Evolutionary conservation across 1,140 invertebrate genomes (phyloP), one percentile per base, ranked within the genome.

Genomic region (Habropoda laboriosa): DNA sequence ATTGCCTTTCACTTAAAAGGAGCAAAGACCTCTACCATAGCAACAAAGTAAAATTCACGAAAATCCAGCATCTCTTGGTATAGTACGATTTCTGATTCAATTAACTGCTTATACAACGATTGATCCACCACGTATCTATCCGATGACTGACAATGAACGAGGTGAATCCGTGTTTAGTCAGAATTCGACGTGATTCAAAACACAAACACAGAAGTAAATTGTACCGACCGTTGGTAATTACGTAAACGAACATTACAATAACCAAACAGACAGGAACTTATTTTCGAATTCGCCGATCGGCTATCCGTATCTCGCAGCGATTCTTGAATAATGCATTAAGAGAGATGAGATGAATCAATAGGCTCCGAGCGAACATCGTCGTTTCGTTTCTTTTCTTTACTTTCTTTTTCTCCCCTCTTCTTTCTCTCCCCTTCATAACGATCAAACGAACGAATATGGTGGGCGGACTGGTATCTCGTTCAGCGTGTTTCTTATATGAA

Each of bases 271-370:
- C 35, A 27, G 30, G 35, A 47, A 16, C n/a, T 21, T 57, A 47
- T 76, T 76, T 76, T 76, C 38, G 63, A 53, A 68, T 74, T 74
- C 60, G 32, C 21, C 18, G 78, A 45, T 16, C 45, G 58, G 35
- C 49, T 66, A 81, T 83, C 70, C 63, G 79, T 82, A 83, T 71
- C 80, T 66, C 55, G 60, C 47, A 57, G 40, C 67, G 68, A 78
- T 67, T 30, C 67, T 78, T 83, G 81, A 83, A 83, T 83, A 83
- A 83, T 81, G 79, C 60, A 83, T 82, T 49, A 49, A 66, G 53
- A 51, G 61, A 83, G 67, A 68, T 79, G 74, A 83, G 53, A 68
- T 68, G 82, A 82, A 83, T 83, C 80, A 81, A 83, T 79, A 82
- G 51, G 45, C 73, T 77, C 30, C 40, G 66, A 74, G 53, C 67